Evolutionary conservation across 2,888 invertebrate species (phyloP), one percentile per base, ranked within the genome.

Genomic region (Galerucella calmariensis): DNA sequence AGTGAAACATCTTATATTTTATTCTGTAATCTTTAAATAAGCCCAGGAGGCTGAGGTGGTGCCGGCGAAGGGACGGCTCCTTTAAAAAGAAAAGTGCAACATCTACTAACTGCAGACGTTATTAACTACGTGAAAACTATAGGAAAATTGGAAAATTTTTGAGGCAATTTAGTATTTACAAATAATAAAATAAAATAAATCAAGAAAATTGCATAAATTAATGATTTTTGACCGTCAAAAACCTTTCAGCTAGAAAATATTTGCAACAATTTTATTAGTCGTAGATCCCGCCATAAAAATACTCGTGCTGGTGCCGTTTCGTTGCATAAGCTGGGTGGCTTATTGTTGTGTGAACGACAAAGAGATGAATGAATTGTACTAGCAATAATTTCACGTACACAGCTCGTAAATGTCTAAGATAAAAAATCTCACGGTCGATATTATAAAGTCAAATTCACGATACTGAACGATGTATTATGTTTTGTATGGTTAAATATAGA

Each of bases 371-470:
- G 69, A 69, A 62, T 48, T 53, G 35, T 53, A 62, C 62, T 41
- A 16, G 69, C 62, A 69, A 69, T 69, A 53, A 69, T 69, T 69
- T 69, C 51, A 63, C 41, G 61, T 62, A 46, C 20, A 27, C n/a
- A n/a, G 35, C 51, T 69, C 62, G 62, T 69, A 62, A 69, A 69
- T 20, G 62, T 53, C 53, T n/a, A 46, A 14, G 27, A n/a, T n/a
- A 63, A 62, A 69, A 69, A 35, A 69, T 63, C 62, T 69, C 69
- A 69, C 41, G 69, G 62, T 62, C 62, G 69, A 11, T 14, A 63
- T 69, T 69, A 63, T 48, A 69, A 69, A 62, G 62, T 48, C 69
- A 69, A 69, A 69, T 69, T 69, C 62, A 53, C 51, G 51, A 69
- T 51, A 62, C 48, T 14, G 41, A 62, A 62, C 41, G 35, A 65